Conservation (phyloP, 2,888 invertebrate genomes). For the Euspilapteryx auroguttella region DNA sequence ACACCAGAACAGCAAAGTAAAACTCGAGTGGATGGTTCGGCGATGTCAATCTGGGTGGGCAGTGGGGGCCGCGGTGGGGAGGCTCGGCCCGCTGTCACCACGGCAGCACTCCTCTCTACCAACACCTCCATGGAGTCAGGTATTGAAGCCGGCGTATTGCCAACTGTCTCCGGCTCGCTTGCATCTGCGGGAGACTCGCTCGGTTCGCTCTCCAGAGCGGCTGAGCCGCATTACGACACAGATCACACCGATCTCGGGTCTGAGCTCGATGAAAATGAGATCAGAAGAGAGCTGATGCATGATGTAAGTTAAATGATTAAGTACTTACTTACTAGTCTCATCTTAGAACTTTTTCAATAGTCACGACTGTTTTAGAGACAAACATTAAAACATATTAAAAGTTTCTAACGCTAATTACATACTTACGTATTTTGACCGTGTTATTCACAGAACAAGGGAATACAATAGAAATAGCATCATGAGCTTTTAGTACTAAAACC, state of each 20-base stretch:
- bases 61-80: constrained; percentile 33
- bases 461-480: too few relatives aligned
- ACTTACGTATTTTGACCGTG: too few relatives aligned
- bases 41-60: constrained; percentile 57
- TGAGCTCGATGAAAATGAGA: constrained; percentile 77
- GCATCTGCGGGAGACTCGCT: constrained; percentile 57
- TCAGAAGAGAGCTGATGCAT: constrained; percentile 74
- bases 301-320: constrained; percentile 72
- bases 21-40: constrained; percentile 49
- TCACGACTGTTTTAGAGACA: constrained; percentile 1
- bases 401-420: too few relatives aligned
- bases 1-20: too few relatives aligned
- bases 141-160: constrained; percentile 68
- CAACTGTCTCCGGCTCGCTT: constrained; percentile 74
- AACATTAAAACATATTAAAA: too few relatives aligned
- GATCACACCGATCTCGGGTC: constrained; percentile 82
- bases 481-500: too few relatives aligned
- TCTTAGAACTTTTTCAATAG: too few relatives aligned
- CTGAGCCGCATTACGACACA: constrained; percentile 71
- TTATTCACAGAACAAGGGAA: too few relatives aligned
- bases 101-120: constrained; percentile 41
- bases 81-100: constrained; percentile 28
- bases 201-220: constrained; percentile 61
- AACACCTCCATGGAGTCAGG: constrained; percentile 66
- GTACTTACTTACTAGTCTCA: too few relatives aligned